phyloP scores from a whole-genome alignment of 2,797 vertebrate genomes.

The Picus viridis region DNA sequence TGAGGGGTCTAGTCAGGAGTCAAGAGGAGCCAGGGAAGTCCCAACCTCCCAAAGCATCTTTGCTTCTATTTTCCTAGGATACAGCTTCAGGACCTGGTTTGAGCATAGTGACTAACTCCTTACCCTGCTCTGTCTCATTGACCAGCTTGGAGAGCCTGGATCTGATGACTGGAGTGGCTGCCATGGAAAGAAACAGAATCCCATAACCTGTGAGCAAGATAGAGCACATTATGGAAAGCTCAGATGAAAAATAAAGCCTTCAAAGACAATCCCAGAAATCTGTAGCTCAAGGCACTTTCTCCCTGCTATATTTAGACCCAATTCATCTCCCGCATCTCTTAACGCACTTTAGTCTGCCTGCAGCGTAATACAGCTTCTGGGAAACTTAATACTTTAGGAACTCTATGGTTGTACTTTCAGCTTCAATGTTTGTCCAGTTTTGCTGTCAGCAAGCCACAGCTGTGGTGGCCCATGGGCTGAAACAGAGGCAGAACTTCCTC shows the following conservation, averaged over 20 bases:
- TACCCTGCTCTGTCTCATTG: constrained; percentile 89
- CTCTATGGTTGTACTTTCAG: background rate
- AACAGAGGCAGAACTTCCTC: background rate
- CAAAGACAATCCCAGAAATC: background rate
- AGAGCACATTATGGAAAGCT: background rate
- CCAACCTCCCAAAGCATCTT: background rate
- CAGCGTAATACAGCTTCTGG: background rate
- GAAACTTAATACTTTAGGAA: background rate
- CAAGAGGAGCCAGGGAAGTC: background rate
- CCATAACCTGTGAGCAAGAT: constrained; percentile 84
- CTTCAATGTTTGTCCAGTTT: background rate
- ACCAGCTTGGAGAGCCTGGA: constrained; percentile 94
- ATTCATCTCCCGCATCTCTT: background rate
- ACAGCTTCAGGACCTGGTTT: background rate
- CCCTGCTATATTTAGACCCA: background rate
- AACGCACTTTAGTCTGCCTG: background rate
- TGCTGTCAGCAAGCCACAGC: background rate
- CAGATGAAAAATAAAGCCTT: background rate
- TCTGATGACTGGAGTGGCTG: constrained; percentile 88
- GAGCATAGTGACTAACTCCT: background rate
- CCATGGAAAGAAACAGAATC: constrained; percentile 88
- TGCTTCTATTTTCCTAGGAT: background rate
- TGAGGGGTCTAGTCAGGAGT: background rate
- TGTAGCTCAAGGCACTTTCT: background rate
- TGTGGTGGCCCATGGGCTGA: background rate